Base-by-base conservation (phyloP, 1,140 invertebrate species). In the Leptinotarsa defecta region DNA sequence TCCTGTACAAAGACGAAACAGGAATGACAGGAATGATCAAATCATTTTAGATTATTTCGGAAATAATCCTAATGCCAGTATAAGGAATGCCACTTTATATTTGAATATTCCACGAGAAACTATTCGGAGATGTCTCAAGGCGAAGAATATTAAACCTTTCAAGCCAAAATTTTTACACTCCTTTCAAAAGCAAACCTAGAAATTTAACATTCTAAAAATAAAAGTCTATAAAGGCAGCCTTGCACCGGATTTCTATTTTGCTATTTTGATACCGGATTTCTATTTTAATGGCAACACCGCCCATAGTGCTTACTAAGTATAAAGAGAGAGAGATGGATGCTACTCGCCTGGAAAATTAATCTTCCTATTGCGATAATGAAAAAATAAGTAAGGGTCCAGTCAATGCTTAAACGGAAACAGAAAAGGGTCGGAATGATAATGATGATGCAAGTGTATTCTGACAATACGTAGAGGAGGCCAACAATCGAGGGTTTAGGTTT, bases 341-440 rank as follows among this genome's bases (percentile, higher is more conserved):
- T 19, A 57, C 17, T 57, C n/a, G 52, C 52, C 4, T 57, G 13
- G 52, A 57, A 57, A 57, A 57, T 57, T 57, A 57, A 57, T 57
- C 52, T 57, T 57, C 17, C 52, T n/a, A 57, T 57, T 57, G 52
- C n/a, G n/a, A 57, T 15, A 19, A 57, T 57, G 15, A 57, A 57
- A 57, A 57, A 57, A n/a, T 57, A 57, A 17, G 52, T 57, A 57
- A 57, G 52, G 52, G 52, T 57, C 52, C 52, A 57, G 15, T 57
- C 52, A 19, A 57, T 57, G 52, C 52, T 17, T 57, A n/a, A 57
- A 57, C 17, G 15, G 52, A 57, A 43, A 57, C n/a, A 57, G 15
- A 57, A 57, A 57, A 57, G 52, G 52, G 52, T 57, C 52, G 6
- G 8, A 8, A 43, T 43, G 8, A 43, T 43, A 8, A 34, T 57